Base-by-base conservation (phyloP, 2,797 vertebrate species). In the Falco biarmicus region DNA sequence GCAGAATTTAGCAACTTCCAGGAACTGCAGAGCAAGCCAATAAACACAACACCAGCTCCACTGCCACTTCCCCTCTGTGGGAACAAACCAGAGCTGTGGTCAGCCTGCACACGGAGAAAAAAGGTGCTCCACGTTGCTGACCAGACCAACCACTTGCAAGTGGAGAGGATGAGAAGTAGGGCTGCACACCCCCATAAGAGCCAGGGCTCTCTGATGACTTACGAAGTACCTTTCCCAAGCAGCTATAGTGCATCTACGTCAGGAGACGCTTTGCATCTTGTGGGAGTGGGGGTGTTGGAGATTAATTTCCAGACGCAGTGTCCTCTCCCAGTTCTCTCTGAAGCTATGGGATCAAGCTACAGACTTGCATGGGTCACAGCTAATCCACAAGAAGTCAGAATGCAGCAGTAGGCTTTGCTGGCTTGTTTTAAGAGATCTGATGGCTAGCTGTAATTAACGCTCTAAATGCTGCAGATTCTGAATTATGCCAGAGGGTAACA, bases 71-170 rank as follows among this genome's bases (percentile, higher is more conserved):
- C 13, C 16, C 32, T 26, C 61, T 1, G 0, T 1, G 50, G 77
- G 73, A 61, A 8, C 0, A 2, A 9, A 17, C 4, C 24, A 74
- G 56, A 65, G 15, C 0, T 5, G 57, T 1, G 75, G 4, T 26
- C 77, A 69, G 47, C 0, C 10, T 8, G 28, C 47, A 24, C 31
- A 41, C 14, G 80, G 65, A 78, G 41, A 39, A 48, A 21, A 21
- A 43, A 56, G 61, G 34, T 11, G 54, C 64, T 64, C 69, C 9
- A 1, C 1, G 16, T 1, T 31, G 48, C 74, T 48, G n/a, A 31
- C 13, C 47, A n/a, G 39, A 74, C 19, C 70, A 18, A 7, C 4
- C 56, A 51, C 25, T 56, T 9, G 37, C 0, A 51, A 37, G 14
- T 82, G 21, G 19, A 70, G 45, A 56, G 74, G 22, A 43, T 21